Conservation (phyloP, 2,113 vertebrate genomes). For the Paramisgurnus dabryanus region DNA sequence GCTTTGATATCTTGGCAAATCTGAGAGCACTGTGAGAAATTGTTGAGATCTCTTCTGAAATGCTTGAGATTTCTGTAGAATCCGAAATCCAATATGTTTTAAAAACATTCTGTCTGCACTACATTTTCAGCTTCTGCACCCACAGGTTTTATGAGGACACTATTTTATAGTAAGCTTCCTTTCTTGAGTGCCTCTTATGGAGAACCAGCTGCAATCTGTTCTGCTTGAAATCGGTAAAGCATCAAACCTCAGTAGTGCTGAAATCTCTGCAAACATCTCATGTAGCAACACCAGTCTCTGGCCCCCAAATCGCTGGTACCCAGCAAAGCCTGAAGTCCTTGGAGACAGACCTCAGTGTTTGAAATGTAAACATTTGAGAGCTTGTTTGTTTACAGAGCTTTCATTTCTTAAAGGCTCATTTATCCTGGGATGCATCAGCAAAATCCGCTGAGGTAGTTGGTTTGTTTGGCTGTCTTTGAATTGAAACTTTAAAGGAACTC, state of each 20-base stretch:
- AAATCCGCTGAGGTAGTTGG: constrained; percentile 41
- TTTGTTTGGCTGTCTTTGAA: constrained; percentile 47
- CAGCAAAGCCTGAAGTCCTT: constrained; percentile 50
- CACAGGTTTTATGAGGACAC: background rate
- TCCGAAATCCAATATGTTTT: too few species aligned
- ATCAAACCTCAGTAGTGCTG: constrained; percentile 27
- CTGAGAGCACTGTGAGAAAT: too few species aligned
- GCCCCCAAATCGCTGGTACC: constrained; percentile 45
- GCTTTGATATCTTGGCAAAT: too few species aligned
- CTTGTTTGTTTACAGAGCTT: constrained; percentile 68
- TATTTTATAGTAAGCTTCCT: constrained; percentile 1
- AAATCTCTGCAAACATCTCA: background rate
- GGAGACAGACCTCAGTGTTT: constrained; percentile 53
- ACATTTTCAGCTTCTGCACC: background rate
- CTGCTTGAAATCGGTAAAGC: constrained; percentile 17
- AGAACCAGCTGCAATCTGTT: constrained; percentile 7
- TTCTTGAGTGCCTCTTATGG: constrained; percentile 15
- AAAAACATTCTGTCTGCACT: background rate
- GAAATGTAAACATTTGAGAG: constrained; percentile 73
- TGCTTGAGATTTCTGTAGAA: too few species aligned
- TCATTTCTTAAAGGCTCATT: constrained; percentile 49
- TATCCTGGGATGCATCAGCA: constrained; percentile 48
- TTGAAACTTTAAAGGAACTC: constrained; percentile 30
- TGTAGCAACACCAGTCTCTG: constrained; percentile 14
- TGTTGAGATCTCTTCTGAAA: too few species aligned